phyloP scores from a whole-genome alignment of 2,113 vertebrate species.

The Donacobius atricapilla region DNA sequence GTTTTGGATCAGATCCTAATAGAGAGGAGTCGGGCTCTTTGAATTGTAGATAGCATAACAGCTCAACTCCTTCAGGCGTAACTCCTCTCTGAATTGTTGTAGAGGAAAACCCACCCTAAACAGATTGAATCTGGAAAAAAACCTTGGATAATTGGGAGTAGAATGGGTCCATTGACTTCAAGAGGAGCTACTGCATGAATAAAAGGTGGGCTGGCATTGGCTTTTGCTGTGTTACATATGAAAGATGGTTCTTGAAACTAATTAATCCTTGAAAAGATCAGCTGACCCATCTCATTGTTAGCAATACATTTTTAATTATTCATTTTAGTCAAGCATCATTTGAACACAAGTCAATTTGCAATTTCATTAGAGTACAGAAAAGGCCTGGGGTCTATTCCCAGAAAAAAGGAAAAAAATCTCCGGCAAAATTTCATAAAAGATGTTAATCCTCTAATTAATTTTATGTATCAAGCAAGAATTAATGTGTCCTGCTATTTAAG shows the following conservation, averaged over 20 bases:
- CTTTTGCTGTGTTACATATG: conserved; percentile 43
- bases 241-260: conserved; percentile 67
- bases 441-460: conserved; percentile 81
- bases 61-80: not conserved
- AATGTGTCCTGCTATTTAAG: conserved; percentile 73
- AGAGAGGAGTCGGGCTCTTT: not conserved
- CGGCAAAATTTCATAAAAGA: conserved; percentile 72
- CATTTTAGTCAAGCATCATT: conserved; percentile 79
- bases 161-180: conserved; percentile 8
- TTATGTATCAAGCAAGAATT: conserved; percentile 75
- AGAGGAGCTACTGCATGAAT: not conserved
- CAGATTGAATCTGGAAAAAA: not conserved
- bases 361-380: conserved; percentile 78
- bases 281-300: conserved; percentile 74
- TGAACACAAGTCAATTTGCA: conserved; percentile 83
- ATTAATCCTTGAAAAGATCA: conserved; percentile 76
- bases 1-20: not conserved
- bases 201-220: conserved; percentile 14
- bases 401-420: conserved; percentile 60
- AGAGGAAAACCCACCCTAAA: not conserved
- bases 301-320: conserved; percentile 81
- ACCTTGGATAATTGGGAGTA: not conserved
- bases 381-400: conserved; percentile 74
- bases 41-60: not conserved
- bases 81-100: not conserved